These are phyloP conservation scores for Antechinus stuartii DNA, from an alignment of 2,113 vertebrate genomes.

Conservation along the genomic window DNA sequence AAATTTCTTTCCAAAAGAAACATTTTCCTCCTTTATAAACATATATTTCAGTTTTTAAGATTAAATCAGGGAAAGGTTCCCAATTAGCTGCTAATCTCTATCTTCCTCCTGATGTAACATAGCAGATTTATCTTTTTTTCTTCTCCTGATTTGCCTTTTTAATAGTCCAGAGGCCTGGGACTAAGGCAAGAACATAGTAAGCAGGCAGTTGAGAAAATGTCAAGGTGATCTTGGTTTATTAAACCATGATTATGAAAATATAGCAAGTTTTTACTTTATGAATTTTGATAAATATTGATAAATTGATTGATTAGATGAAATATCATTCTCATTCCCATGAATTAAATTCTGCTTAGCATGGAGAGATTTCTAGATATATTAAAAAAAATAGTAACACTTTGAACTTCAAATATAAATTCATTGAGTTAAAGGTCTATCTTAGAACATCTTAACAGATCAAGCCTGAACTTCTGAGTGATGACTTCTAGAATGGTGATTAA, in stretches of 20 bases:
- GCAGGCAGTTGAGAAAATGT: not conserved
- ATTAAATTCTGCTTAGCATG: not conserved
- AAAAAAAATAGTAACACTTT: not conserved
- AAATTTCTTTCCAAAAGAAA: not conserved
- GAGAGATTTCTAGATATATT: not conserved
- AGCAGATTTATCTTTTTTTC: not conserved
- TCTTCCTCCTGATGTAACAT: not conserved
- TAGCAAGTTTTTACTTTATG: not conserved
- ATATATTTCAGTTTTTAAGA: slow-evolving; percentile 2
- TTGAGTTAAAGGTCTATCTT: not conserved
- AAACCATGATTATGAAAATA: not conserved
- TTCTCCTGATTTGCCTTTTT: not conserved
- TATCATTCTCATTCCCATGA: not conserved
- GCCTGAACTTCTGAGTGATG: not conserved
- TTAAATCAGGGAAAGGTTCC: not conserved
- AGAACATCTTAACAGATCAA: not conserved
- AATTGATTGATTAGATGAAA: not conserved
- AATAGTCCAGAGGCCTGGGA: not conserved
- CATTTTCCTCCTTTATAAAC: not conserved
- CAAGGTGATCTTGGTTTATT: not conserved
- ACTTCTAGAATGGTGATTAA: not conserved
- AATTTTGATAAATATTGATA: not conserved
- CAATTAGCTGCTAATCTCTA: not conserved
- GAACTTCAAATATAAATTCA: not conserved
- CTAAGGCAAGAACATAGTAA: not conserved